These are phyloP conservation scores for Ctenodactylus gundi DNA, from an alignment of 2,113 vertebrate genomes.

Conservation along the genomic window DNA sequence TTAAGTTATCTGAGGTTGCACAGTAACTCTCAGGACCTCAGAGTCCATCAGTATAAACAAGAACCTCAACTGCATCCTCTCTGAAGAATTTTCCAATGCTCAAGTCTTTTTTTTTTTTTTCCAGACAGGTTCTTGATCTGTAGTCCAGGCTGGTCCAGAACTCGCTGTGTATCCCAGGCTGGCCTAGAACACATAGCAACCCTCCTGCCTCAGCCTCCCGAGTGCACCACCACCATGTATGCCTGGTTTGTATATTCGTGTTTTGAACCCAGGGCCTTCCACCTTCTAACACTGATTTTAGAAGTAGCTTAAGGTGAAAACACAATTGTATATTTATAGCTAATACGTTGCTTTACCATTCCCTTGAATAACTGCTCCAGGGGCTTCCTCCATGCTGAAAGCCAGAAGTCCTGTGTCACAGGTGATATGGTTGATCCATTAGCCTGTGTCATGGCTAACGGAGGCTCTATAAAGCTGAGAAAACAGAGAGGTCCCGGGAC, in stretches of 20 bases:
- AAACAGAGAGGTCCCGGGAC: rapidly evolving
- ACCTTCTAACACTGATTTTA: background rate
- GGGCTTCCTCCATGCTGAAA: background rate
- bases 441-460: rapidly evolving
- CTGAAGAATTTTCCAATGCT: background rate
- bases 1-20: too few species aligned
- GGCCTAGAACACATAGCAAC: too few species aligned
- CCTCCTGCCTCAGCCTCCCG: too few species aligned
- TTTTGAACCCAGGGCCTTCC: too few species aligned
- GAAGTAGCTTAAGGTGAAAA: background rate
- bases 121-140: too few species aligned
- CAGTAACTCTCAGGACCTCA: too few species aligned
- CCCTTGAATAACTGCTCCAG: background rate
- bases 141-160: too few species aligned
- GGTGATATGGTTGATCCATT: rapidly evolving
- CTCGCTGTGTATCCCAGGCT: too few species aligned
- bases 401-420: rapidly evolving
- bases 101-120: too few species aligned
- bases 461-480: background rate
- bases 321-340: background rate
- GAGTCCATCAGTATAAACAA: background rate
- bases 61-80: rapidly evolving
- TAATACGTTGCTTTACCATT: rapidly evolving
- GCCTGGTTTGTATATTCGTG: too few species aligned
- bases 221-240: too few species aligned